Evolutionary conservation across 2,888 invertebrate species (phyloP).

Genomic region (Tanypteryx hageni): DNA sequence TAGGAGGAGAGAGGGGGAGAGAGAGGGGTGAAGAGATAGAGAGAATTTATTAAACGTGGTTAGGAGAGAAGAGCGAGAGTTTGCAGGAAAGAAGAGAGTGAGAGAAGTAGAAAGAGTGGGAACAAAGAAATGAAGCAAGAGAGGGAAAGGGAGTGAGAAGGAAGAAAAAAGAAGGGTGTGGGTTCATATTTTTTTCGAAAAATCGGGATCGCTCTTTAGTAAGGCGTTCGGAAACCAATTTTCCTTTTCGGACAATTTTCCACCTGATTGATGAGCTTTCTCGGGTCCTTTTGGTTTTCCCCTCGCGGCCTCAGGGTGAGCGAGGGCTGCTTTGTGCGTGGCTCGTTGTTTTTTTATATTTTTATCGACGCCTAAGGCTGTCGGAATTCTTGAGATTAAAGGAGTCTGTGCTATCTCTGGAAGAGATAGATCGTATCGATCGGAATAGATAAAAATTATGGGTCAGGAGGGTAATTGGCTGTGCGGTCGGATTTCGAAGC

Average conservation of each 20-base stretch:
- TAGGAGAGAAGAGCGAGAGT: background rate
- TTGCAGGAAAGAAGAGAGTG: background rate
- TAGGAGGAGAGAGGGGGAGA: background rate
- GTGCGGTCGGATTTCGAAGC: conserved; percentile 39
- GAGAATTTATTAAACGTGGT: background rate
- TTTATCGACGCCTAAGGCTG: background rate
- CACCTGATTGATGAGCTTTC: conserved; percentile 47
- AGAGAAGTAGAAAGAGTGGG: background rate
- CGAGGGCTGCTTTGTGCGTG: background rate
- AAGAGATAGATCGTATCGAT: conserved; percentile 51
- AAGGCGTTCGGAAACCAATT: conserved; percentile 61
- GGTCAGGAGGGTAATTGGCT: conserved; percentile 8
- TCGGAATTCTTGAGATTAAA: conserved; percentile 42
- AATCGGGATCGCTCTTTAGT: conserved; percentile 17
- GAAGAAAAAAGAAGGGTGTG: background rate
- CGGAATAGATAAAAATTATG: conserved; percentile 38
- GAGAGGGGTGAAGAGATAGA: background rate
- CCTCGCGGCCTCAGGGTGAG: background rate
- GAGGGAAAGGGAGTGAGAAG: background rate
- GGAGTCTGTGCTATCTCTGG: background rate
- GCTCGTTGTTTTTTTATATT: background rate
- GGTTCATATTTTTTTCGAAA: background rate
- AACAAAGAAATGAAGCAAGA: background rate
- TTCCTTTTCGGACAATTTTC: conserved; percentile 41
- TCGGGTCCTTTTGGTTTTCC: background rate